Conservation (phyloP, 1,140 invertebrate species). For the Cryptotermes secundus region DNA sequence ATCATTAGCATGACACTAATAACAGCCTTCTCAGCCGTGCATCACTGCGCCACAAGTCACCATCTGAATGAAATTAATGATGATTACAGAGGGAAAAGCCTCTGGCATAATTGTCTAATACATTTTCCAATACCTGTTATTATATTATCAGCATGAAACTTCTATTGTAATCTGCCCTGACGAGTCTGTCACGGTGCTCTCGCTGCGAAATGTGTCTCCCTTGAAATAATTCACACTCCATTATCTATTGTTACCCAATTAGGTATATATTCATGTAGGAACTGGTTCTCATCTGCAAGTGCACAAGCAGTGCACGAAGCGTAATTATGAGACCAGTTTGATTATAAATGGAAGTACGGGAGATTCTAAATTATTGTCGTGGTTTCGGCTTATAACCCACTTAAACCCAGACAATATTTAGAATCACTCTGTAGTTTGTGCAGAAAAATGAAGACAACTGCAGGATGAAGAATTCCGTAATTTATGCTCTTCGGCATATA, state of each 20-base stretch:
- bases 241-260: background rate
- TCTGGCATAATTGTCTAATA: background rate
- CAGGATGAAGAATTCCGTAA: no score
- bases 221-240: no score
- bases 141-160: background rate
- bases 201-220: background rate
- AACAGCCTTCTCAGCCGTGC: background rate
- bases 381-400: no score
- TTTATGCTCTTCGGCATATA: no score
- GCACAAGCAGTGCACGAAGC: no score
- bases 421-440: no score
- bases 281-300: background rate
- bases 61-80: background rate
- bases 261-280: background rate
- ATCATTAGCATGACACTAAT: background rate
- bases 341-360: no score
- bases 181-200: background rate
- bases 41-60: background rate
- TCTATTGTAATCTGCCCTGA: background rate
- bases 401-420: no score
- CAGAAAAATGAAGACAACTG: no score
- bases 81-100: background rate
- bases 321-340: no score
- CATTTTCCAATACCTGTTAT: background rate
- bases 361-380: no score